Evolutionary conservation across 2,113 vertebrate genomes (phyloP), one percentile per base, ranked within the genome.

Genomic region (Pipra filicauda): DNA sequence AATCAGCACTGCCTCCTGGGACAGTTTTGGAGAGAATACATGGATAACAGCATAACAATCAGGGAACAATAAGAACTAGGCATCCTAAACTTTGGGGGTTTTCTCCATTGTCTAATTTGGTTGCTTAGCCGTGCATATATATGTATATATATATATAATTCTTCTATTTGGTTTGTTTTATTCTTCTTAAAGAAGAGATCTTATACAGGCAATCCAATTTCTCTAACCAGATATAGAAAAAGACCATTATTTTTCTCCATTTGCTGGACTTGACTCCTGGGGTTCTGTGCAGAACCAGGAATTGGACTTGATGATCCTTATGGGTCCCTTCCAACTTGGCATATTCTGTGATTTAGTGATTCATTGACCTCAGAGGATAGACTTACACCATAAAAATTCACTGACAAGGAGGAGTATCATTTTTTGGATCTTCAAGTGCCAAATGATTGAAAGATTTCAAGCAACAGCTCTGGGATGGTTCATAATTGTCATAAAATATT

Each of bases 31-130:
- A 73, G 24, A 30, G 11, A 51, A 31, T 72, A 51, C 75, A 39
- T 28, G 26, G 26, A 21, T n/a, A 67, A 21, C 7, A 71, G 9
- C 20, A 39, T 43, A 82, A 2, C 31, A 74, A 8, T 67, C 27
- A 39, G 11, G 11, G 12, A 74, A 80, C 2, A 48, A 14, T 23
- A 52, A 31, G 13, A 81, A 85, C 5, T 19, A 6, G 3, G 5
- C 3, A 61, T 51, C 15, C 11, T 44, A 69, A 88, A 76, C 4
- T 15, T 69, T 13, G 20, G 9, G 0, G 0, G 0, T 9, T n/a
- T 52, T 5, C 15, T 44, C 5, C 13, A 31, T 77, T 3, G 1
- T 22, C 33, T 39, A 41, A 44, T 84, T 72, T 72, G 11, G 3
- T 16, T 77, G 10, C 15, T 70, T 65, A 28, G 28, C 19, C 9